phyloP scores from a whole-genome alignment of 2,113 vertebrate genomes.

The Illadopsis cleaveri region DNA sequence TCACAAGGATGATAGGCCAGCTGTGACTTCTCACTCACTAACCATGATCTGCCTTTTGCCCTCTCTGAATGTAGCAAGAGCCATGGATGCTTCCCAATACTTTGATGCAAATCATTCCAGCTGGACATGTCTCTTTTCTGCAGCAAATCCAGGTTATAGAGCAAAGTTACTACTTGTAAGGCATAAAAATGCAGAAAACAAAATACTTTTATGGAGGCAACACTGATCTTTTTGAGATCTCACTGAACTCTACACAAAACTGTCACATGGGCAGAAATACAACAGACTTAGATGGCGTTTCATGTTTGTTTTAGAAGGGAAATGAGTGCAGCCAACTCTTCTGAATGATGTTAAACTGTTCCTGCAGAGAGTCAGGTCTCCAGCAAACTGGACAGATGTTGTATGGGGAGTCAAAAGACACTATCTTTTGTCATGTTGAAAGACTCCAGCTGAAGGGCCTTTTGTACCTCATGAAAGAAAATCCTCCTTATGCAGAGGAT shows the following conservation, averaged over 20 bases:
- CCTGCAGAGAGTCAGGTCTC: neutral
- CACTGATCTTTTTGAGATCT: neutral
- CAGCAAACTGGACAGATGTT: slow-evolving; percentile 12
- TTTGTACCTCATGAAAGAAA: neutral
- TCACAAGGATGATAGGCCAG: neutral
- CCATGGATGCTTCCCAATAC: neutral
- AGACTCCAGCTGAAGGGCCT: slow-evolving; percentile 1
- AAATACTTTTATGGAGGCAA: neutral
- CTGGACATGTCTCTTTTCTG: neutral
- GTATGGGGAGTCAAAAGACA: neutral
- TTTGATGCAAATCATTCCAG: neutral
- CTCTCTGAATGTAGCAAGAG: neutral
- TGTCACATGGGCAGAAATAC: neutral
- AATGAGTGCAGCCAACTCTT: neutral
- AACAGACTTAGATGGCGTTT: neutral
- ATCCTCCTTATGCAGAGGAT: neutral
- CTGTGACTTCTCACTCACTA: neutral
- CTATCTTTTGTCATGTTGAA: slow-evolving; percentile 38
- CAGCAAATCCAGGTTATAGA: neutral
- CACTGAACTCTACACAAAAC: neutral
- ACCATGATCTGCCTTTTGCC: neutral
- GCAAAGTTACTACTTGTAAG: neutral
- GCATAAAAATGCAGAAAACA: neutral
- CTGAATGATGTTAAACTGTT: neutral
- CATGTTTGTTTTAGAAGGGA: neutral